Percentiles rank a stretch among this genome's conserved stretches.
phyloP scores from a whole-genome alignment of 2,797 vertebrate genomes.

The Ambastaia sidthimunki region DNA sequence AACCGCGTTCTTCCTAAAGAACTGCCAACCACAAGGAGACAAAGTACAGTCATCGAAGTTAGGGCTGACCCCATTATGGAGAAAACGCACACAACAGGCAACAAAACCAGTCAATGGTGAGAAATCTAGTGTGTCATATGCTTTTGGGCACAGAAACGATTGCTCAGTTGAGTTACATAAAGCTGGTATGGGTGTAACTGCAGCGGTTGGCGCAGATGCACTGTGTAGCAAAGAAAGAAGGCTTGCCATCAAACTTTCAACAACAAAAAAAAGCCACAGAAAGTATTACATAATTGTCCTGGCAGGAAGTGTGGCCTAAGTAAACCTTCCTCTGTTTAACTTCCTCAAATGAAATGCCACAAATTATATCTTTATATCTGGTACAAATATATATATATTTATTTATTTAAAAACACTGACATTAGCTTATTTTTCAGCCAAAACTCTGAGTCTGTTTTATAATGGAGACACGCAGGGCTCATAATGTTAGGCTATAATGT shows the following conservation, averaged over 20 bases:
- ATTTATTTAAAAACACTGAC: not conserved
- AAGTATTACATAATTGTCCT: conserved; percentile 58
- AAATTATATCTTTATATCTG: not conserved
- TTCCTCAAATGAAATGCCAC: conserved; percentile 32
- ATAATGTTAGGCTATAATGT: too few species aligned
- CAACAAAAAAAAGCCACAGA: conserved; percentile 48
- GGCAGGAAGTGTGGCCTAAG: conserved; percentile 33
- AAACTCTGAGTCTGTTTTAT: not conserved
- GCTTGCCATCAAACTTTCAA: conserved; percentile 38
- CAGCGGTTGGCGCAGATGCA: not conserved
- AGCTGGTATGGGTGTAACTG: conserved; percentile 58
- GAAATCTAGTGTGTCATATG: not conserved
- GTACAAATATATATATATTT: not conserved
- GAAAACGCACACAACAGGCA: not conserved
- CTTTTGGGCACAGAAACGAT: not conserved
- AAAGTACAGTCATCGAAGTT: conserved; percentile 24
- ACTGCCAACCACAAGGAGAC: conserved; percentile 27
- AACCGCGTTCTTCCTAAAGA: conserved; percentile 20
- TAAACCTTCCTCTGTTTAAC: conserved; percentile 22
- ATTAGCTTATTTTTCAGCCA: not conserved
- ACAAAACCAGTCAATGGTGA: conserved; percentile 6
- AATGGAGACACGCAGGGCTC: too few species aligned
- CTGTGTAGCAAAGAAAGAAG: not conserved
- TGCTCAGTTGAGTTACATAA: conserved; percentile 25
- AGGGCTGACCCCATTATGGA: conserved; percentile 13